Evolutionary conservation across 1,140 invertebrate species (phyloP).

Genomic region (Pentalonia nigronervosa): DNA sequence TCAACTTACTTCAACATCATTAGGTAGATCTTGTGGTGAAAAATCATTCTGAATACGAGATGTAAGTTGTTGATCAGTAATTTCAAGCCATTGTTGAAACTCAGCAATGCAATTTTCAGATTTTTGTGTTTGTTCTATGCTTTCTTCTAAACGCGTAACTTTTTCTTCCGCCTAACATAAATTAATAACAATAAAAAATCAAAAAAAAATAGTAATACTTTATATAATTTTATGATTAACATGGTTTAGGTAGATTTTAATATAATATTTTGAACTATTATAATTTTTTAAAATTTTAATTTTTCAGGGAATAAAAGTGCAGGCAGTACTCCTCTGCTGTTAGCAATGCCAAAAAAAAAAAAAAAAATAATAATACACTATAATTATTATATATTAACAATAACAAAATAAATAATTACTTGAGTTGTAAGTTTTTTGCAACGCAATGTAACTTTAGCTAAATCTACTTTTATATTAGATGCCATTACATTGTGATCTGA

Average conservation of each 20-base stretch:
- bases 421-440: conserved; percentile 75
- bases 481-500: conserved; percentile 80
- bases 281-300: not conserved
- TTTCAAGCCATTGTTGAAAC: conserved; percentile 79
- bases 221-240: not conserved
- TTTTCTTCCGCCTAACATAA: conserved; percentile 74
- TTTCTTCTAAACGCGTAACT: conserved; percentile 75
- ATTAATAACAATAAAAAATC: not conserved
- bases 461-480: conserved; percentile 73
- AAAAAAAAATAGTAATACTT: not conserved
- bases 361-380: not conserved
- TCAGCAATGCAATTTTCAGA: conserved; percentile 78
- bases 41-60: conserved; percentile 80
- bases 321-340: not conserved
- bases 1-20: conserved; percentile 77
- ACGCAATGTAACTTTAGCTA: conserved; percentile 72
- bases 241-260: not conserved
- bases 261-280: not conserved
- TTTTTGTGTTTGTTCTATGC: conserved; percentile 79
- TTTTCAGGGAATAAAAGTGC: not conserved
- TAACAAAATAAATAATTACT: conserved; percentile 64
- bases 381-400: not conserved
- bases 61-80: conserved; percentile 75
- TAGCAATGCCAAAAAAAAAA: not conserved
- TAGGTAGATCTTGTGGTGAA: conserved; percentile 80